Base-by-base conservation (phyloP, 1,140 invertebrate genomes). In the Notospermus geniculatus region DNA sequence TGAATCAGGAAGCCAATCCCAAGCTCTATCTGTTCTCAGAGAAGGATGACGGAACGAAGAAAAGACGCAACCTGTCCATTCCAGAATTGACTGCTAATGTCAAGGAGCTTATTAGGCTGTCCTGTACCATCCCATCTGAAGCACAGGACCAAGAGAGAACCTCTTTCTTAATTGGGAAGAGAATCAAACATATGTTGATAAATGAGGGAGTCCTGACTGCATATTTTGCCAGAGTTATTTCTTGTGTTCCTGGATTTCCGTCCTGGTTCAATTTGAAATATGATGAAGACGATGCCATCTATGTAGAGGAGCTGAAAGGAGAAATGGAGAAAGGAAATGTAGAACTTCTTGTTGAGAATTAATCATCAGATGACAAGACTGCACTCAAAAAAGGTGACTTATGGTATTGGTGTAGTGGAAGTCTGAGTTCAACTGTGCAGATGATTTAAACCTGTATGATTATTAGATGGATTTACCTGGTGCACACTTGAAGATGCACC, bases 241-340 rank as follows among this genome's bases (percentile, higher is more conserved):
- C 30, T 17, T 29, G 60, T 46, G 65, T 66, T 11, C 65, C 61
- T 27, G 58, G 61, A 13, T 63, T 62, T 54, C 45, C 54, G 19
- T 29, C 57, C 11, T 66, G 62, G 62, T 66, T 63, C 46, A 66
- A 66, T 50, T 28, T 66, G 15, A 56, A 66, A 57, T 63, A 66
- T 46, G 46, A 57, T 15, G 36, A 25, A 52, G 59, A 64, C 36
- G 17, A 53, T 28, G 32, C 25, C 29, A n/a, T n/a, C n/a, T n/a
- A n/a, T n/a, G n/a, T n/a, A n/a, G n/a, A n/a, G n/a, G n/a, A n/a
- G n/a, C n/a, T n/a, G n/a, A n/a, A n/a, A n/a, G n/a, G n/a, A n/a
- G n/a, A n/a, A n/a, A n/a, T n/a, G n/a, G n/a, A n/a, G n/a, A n/a
- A n/a, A n/a, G n/a, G n/a, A n/a, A n/a, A n/a, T n/a, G n/a, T n/a